Evolutionary conservation across 2,113 vertebrate species (phyloP), one percentile per base, ranked within the genome.

Genomic region (Brachionichthys hirsutus): DNA sequence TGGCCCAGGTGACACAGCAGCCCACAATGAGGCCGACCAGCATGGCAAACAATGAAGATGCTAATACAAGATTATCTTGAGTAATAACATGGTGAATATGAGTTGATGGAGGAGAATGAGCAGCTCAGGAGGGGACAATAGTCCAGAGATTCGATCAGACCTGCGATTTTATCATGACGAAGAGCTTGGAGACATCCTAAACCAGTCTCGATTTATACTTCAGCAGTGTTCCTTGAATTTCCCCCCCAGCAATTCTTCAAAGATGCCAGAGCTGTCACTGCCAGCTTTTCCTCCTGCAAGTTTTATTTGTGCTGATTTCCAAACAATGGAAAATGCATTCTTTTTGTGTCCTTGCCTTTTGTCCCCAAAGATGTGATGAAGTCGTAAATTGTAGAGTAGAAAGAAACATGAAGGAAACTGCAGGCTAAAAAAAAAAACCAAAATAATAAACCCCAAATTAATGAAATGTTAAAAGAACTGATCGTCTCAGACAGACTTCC

Each of bases 1-100:
- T 62, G 74, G 68, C 78, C 70, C 83, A 66, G 81, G 75, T 78
- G 79, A 63, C 49, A 46, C 61, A 41, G 52, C 60, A n/a, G 52
- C 68, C 48, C 63, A 42, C 55, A 20, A 59, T 47, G 30, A 2
- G 18, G 46, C 64, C 24, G 40, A 59, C 69, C 43, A 36, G 62
- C 48, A 45, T n/a, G 65, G 48, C 34, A 17, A 54, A 73, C 75
- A 61, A 54, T 51, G 72, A 47, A 18, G 56, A 59, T 16, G 53
- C 66, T 60, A 50, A 67, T 53, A 49, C 44, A 43, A 55, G 54
- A 73, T 79, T 36, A 70, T 45, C 8, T 48, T 55, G 62, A 68
- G 67, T 60, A 70, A 73, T 56, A 46, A 50, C 35, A 43, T 3
- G 6, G 43, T 48, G 53, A 40, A 58, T 75, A 30, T 30, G 24